Percentiles rank a stretch among this genome's conserved stretches.
These are phyloP conservation scores for Gallinago nigripennis DNA, from an alignment of 2,797 vertebrate species.

Conservation along the genomic window DNA sequence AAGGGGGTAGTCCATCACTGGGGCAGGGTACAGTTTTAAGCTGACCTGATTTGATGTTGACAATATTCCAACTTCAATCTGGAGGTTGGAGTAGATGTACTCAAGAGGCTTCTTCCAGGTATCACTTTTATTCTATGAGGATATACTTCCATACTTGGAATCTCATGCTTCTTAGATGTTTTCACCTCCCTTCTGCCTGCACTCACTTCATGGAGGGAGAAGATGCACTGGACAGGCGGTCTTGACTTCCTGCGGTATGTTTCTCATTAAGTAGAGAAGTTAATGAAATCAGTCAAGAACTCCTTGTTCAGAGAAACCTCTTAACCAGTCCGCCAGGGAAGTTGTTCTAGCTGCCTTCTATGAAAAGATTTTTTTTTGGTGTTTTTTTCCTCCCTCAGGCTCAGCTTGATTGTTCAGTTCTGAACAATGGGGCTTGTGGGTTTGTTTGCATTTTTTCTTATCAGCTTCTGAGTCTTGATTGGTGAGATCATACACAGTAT, in stretches of 20 bases:
- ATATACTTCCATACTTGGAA: background rate
- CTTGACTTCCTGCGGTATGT: background rate
- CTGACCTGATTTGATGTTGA: background rate
- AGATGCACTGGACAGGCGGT: accelerated
- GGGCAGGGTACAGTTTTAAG: background rate
- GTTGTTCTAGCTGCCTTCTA: background rate
- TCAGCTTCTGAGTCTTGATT: background rate
- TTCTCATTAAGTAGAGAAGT: background rate
- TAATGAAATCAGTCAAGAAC: background rate
- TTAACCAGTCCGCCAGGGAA: background rate
- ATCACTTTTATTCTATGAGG: background rate
- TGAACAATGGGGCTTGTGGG: background rate
- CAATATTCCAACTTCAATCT: background rate
- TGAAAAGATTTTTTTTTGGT: background rate
- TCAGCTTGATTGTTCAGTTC: background rate
- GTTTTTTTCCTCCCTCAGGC: background rate
- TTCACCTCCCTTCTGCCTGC: background rate
- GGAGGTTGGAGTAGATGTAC: background rate
- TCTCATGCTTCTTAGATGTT: background rate
- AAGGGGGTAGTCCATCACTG: background rate
- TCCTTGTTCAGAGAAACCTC: background rate
- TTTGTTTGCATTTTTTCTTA: conserved; percentile 1
- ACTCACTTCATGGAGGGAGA: background rate
- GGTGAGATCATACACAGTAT: background rate
- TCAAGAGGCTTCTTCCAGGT: background rate